These are phyloP conservation scores for Urocyon cinereoargenteus DNA, from an alignment of 2,797 vertebrate species.

Conservation along the genomic window DNA sequence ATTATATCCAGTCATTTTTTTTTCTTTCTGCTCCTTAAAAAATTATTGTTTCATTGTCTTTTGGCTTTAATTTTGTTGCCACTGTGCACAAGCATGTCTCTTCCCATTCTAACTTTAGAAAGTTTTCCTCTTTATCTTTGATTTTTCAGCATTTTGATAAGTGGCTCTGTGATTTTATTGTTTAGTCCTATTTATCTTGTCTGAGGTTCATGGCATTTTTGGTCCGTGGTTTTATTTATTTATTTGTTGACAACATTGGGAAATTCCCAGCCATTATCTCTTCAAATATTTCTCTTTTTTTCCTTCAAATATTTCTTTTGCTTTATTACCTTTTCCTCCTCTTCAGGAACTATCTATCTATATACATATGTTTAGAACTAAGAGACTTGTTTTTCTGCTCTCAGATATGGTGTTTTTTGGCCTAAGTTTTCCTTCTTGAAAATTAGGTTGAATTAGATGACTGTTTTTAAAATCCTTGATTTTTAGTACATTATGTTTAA, in stretches of 20 bases:
- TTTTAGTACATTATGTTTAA: neutral
- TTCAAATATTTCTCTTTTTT: neutral
- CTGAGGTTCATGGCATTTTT: neutral
- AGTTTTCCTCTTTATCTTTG: neutral
- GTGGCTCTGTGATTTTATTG: neutral
- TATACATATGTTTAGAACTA: neutral
- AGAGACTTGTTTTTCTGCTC: neutral
- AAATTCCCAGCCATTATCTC: neutral
- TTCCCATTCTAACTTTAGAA: neutral
- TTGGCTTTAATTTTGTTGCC: neutral
- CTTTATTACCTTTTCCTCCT: neutral
- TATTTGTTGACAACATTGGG: neutral
- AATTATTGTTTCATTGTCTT: neutral
- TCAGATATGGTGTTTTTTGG: neutral
- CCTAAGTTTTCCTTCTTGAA: neutral
- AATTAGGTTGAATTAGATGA: neutral
- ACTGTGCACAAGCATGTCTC: neutral
- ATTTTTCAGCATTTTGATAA: constrained; percentile 34
- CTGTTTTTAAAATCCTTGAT: neutral
- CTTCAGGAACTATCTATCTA: neutral
- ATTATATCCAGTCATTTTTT: neutral
- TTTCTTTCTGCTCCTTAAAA: neutral
- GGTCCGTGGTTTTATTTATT: neutral
- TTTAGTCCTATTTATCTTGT: neutral
- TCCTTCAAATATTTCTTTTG: neutral